Percentiles rank a stretch among this genome's conserved stretches.
Conservation (phyloP, 2,888 invertebrate species). For the Tachystola acroxantha region DNA sequence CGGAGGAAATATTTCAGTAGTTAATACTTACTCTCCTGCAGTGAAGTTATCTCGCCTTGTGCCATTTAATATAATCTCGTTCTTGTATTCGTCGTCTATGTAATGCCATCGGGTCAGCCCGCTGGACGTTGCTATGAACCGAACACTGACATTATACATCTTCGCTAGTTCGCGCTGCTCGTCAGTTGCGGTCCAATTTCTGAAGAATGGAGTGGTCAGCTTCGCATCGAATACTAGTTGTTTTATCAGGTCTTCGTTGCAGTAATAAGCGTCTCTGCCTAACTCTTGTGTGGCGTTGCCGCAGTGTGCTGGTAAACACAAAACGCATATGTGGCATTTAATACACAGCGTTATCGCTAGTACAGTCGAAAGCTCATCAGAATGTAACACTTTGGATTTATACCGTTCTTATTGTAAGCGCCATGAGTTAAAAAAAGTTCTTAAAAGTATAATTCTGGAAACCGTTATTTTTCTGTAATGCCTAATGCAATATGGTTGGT, state of each 20-base stretch:
- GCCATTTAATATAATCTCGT: slow-evolving; percentile 54
- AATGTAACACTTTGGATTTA: too few relatives aligned
- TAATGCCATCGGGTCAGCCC: slow-evolving; percentile 94
- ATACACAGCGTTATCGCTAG: background rate
- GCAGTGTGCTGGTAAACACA: slow-evolving; percentile 76
- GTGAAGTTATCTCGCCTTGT: slow-evolving; percentile 45
- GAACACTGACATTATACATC: slow-evolving; percentile 84
- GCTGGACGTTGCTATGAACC: slow-evolving; percentile 93
- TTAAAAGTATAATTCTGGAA: too few relatives aligned
- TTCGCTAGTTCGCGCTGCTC: slow-evolving; percentile 77
- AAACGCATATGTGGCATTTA: too few relatives aligned
- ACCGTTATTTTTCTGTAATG: too few relatives aligned
- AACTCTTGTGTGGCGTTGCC: slow-evolving; percentile 75
- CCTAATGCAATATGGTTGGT: too few relatives aligned
- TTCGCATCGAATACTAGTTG: slow-evolving; percentile 93
- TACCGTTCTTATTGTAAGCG: too few relatives aligned
- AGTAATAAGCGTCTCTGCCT: slow-evolving; percentile 86
- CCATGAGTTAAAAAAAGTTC: too few relatives aligned
- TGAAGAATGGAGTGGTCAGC: slow-evolving; percentile 79
- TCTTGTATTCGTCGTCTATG: slow-evolving; percentile 79
- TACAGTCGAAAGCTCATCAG: too few relatives aligned
- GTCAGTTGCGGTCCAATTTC: slow-evolving; percentile 69
- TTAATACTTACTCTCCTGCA: slow-evolving; percentile 45
- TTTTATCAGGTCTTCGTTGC: slow-evolving; percentile 90
- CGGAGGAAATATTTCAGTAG: too few relatives aligned